Base-by-base conservation (phyloP, 2,797 vertebrate genomes). In the Lithobates pipiens region DNA sequence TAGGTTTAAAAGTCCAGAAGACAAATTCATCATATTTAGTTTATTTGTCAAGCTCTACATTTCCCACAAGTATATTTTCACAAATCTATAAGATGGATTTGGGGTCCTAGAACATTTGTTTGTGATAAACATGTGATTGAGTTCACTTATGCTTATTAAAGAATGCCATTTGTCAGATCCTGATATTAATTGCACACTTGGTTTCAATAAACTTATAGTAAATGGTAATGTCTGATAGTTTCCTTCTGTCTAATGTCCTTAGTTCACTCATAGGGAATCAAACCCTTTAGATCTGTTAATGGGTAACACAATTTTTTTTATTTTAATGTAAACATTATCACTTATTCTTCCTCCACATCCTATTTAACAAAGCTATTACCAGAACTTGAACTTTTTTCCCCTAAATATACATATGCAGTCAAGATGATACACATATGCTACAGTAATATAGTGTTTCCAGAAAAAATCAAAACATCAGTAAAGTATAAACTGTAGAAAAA, bases 121-220 rank as follows among this genome's bases (percentile, higher is more conserved):
- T 65, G 39, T 74, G 34, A 69, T 80, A 36, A 57, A 29, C 72
- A 46, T 36, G 13, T 54, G 25, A 44, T 75, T 80, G 57, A 7
- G n/a, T 82, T 63, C 70, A 44, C n/a, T 29, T 75, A 65, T 39
- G 23, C n/a, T 67, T 13, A 42, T 79, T 69, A 46, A 21, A 70
- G 71, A 76, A 74, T 80, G 39, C 44, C 61, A 69, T 85, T 46
- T 75, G 69, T 25, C 39, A 23, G 32, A 76, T 77, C 23, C 4
- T 69, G 71, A 44, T 57, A 85, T 80, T 85, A 80, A 85, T 85
- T 85, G 77, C 77, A 74, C 77, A 75, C 77, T 85, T 85, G 77
- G 84, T 80, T 80, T 68, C 57, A 74, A 85, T 85, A 80, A 75
- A 42, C 54, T 80, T 23, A 76, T 29, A 76, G 46, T 76, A 75